Evolutionary conservation across 2,113 vertebrate genomes (phyloP).

Genomic region (Phocoena phocoena): DNA sequence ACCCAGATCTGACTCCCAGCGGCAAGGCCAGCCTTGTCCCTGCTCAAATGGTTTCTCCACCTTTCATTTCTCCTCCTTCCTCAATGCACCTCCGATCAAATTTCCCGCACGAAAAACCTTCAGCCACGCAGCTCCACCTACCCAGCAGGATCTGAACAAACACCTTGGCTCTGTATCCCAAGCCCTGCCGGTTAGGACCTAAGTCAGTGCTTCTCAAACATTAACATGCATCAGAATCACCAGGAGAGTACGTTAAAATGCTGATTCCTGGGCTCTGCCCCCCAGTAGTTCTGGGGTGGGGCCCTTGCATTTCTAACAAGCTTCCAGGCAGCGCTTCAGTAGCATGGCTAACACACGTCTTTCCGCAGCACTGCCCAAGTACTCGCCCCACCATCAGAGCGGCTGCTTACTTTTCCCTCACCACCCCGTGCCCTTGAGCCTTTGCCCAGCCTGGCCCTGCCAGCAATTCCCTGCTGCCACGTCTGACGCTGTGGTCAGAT

Average conservation of each 20-base stretch:
- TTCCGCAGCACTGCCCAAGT: accelerated
- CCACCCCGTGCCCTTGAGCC: not conserved
- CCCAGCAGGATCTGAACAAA: not conserved
- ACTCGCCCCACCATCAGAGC: no score
- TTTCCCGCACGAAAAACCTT: not conserved
- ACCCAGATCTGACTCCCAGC: not conserved
- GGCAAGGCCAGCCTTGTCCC: not conserved
- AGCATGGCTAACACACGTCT: no score
- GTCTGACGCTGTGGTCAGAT: not conserved
- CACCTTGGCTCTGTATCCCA: not conserved
- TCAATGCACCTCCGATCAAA: not conserved
- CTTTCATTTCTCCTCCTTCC: not conserved
- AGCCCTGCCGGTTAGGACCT: not conserved
- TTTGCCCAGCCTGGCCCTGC: not conserved
- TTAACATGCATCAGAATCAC: not conserved
- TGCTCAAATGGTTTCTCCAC: not conserved
- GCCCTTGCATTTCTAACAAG: not conserved
- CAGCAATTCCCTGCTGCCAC: not conserved
- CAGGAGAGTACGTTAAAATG: not conserved
- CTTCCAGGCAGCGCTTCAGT: not conserved
- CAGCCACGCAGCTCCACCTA: not conserved
- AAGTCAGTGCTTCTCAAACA: not conserved
- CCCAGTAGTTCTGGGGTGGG: no score
- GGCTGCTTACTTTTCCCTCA: not conserved
- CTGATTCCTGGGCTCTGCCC: not conserved